phyloP scores from a whole-genome alignment of 2,113 vertebrate species.

The Anthoscopus minutus region DNA sequence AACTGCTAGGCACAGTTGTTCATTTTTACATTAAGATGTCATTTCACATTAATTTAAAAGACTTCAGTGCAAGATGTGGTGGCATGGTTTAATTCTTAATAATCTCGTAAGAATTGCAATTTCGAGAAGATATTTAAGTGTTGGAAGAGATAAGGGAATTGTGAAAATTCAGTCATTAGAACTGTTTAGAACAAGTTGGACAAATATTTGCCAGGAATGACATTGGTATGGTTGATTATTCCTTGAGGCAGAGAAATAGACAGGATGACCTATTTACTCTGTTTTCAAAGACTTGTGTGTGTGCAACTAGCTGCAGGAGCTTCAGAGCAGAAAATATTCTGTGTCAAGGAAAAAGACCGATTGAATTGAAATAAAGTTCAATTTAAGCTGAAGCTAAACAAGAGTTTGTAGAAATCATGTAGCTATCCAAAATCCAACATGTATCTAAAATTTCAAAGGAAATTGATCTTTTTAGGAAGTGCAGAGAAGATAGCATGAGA shows the following conservation, averaged over 20 bases:
- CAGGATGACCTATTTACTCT: slow-evolving; percentile 7
- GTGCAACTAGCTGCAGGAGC: background rate
- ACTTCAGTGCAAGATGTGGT: background rate
- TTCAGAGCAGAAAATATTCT: background rate
- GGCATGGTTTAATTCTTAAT: background rate
- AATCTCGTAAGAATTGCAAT: background rate
- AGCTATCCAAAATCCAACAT: background rate
- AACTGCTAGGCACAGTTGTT: background rate
- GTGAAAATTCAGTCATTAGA: background rate
- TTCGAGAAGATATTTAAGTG: background rate
- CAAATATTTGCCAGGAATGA: background rate
- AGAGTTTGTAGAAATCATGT: background rate
- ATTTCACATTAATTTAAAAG: slow-evolving; percentile 27
- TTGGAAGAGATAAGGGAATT: background rate
- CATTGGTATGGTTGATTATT: background rate
- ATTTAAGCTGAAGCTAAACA: background rate
- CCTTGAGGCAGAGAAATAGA: background rate
- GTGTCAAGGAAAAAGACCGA: background rate
- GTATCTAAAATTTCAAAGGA: background rate
- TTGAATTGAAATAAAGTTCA: background rate
- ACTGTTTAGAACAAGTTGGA: background rate
- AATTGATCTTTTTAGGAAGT: background rate
- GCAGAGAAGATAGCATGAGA: background rate
- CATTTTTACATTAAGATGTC: slow-evolving; percentile 13
- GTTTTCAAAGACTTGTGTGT: background rate